A percentile compares a stretch with the other conserved stretches of the same genome.
These are phyloP conservation scores for Halcyon smyrnensis DNA, from an alignment of 2,797 vertebrate genomes.

Conservation along the genomic window DNA sequence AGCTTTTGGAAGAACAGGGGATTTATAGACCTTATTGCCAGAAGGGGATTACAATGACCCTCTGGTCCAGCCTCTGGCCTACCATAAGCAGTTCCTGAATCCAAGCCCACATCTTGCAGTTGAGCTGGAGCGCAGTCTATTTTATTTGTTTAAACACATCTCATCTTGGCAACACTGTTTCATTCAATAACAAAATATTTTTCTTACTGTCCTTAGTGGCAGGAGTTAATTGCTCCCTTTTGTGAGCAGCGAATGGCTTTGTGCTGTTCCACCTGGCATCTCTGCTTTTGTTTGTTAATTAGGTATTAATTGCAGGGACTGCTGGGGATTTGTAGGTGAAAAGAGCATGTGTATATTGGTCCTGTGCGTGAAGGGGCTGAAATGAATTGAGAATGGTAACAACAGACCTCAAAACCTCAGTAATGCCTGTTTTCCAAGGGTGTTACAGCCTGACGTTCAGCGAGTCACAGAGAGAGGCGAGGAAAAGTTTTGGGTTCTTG, in stretches of 20 bases:
- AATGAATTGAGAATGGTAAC: constrained; percentile 8
- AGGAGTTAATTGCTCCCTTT: constrained; percentile 73
- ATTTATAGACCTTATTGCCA: background rate
- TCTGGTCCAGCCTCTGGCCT: background rate
- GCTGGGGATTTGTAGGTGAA: constrained; percentile 62
- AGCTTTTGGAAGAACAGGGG: background rate
- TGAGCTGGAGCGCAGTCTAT: background rate
- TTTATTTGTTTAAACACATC: background rate
- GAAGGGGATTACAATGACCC: background rate
- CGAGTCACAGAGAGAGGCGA: background rate
- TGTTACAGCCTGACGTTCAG: constrained; percentile 15
- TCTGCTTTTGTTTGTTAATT: constrained; percentile 79
- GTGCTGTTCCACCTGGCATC: constrained; percentile 73
- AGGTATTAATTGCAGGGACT: constrained; percentile 74
- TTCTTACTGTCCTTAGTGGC: constrained; percentile 37
- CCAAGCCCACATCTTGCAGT: background rate
- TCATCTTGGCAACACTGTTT: constrained; percentile 10
- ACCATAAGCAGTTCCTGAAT: background rate
- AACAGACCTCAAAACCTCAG: background rate
- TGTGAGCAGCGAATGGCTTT: constrained; percentile 58
- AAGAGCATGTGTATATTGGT: background rate
- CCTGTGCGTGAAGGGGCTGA: background rate
- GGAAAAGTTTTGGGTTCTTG: constrained; percentile 56
- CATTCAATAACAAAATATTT: constrained; percentile 60
- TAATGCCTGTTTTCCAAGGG: background rate